These are phyloP conservation scores for Entomobrya multifasciata DNA, from an alignment of 2,888 invertebrate genomes.

Conservation along the genomic window DNA sequence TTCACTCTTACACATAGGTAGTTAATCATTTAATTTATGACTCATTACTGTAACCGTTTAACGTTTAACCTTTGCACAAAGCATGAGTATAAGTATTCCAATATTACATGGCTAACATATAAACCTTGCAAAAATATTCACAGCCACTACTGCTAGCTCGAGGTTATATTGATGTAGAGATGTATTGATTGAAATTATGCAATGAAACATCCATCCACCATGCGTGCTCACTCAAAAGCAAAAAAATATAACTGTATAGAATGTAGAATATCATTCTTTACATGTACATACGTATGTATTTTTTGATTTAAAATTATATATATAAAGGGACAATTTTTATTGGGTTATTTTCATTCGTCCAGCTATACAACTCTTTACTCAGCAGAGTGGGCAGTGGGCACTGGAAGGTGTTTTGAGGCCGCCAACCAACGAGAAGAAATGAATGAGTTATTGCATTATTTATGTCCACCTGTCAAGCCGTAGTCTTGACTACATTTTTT, in stretches of 20 bases:
- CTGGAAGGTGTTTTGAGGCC: constrained; percentile 9
- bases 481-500: constrained; percentile 13
- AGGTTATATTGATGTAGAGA: background rate
- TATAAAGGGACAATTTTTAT: background rate
- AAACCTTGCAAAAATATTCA: background rate
- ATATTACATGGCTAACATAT: background rate
- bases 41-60: no score
- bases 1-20: background rate
- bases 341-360: constrained; percentile 18
- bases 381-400: constrained; percentile 6
- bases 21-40: no score
- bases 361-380: background rate
- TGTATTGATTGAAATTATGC: constrained; percentile 34
- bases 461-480: constrained; percentile 54
- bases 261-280: background rate
- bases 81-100: background rate
- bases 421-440: constrained; percentile 43
- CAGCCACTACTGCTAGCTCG: background rate
- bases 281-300: background rate
- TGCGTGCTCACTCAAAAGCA: background rate
- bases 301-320: constrained; percentile 27
- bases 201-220: background rate
- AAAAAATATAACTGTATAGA: background rate
- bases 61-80: constrained; percentile 30
- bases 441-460: constrained; percentile 71